These are phyloP conservation scores for Lordiphosa andalusiaca DNA, from an alignment of 2,888 invertebrate genomes.

Conservation along the genomic window DNA sequence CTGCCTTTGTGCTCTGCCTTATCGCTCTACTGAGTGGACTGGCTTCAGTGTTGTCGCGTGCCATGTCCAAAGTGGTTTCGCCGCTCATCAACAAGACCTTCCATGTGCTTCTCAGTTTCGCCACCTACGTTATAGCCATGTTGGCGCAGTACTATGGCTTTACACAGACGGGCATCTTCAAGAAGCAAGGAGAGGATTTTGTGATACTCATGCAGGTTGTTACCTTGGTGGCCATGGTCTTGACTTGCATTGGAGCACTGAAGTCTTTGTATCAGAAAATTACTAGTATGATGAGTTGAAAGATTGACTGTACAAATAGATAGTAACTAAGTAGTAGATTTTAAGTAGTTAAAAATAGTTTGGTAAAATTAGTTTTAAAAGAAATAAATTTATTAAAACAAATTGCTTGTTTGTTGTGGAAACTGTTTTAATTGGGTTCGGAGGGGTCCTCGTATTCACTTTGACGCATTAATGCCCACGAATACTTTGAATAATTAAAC, in stretches of 20 bases:
- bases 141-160: constrained; percentile 76
- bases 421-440: too few species aligned
- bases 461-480: too few species aligned
- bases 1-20: constrained; percentile 69
- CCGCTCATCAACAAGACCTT: constrained; percentile 74
- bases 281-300: constrained; percentile 31
- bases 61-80: constrained; percentile 37
- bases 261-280: constrained; percentile 66
- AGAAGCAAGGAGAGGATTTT: constrained; percentile 54
- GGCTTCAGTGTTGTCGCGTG: constrained; percentile 54
- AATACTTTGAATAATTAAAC: too few species aligned
- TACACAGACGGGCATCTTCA: constrained; percentile 61
- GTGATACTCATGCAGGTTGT: constrained; percentile 60
- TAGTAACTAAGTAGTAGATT: not conserved
- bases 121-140: constrained; percentile 68
- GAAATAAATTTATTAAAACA: too few species aligned
- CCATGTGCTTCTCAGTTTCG: constrained; percentile 68
- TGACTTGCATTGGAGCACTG: constrained; percentile 68
- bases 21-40: constrained; percentile 71
- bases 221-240: constrained; percentile 62
- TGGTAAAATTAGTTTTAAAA: not conserved
- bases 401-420: too few species aligned
- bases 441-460: too few species aligned
- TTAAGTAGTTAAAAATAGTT: constrained; percentile 3
- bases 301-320: not conserved